Percentiles rank a stretch among this genome's conserved stretches.
Evolutionary conservation across 2,797 vertebrate species (phyloP).

Genomic region (Phataginus tetradactyla): DNA sequence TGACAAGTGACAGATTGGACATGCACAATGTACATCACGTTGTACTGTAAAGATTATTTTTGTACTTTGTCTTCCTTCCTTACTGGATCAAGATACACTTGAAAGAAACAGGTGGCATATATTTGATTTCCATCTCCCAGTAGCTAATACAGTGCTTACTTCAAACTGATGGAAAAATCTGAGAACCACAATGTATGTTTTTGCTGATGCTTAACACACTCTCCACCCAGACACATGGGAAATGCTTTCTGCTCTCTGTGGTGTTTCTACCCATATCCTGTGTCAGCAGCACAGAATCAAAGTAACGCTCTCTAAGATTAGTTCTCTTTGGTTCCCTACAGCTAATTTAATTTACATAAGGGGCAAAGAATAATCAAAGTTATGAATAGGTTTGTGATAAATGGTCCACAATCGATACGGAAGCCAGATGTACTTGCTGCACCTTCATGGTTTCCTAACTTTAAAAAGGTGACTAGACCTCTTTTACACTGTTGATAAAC

Average conservation of each 20-base stretch:
- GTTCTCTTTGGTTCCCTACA: slow-evolving; percentile 41
- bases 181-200: not conserved
- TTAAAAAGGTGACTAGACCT: not conserved
- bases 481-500: slow-evolving; percentile 7
- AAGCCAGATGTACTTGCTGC: not conserved
- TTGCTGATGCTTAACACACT: not conserved
- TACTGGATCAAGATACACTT: slow-evolving; percentile 25
- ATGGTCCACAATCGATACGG: not conserved
- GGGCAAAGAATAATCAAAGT: slow-evolving; percentile 52
- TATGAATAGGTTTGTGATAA: slow-evolving; percentile 40
- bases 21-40: not conserved
- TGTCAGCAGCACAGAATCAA: not conserved
- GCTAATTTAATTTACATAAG: slow-evolving; percentile 55
- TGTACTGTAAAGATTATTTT: not conserved
- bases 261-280: not conserved
- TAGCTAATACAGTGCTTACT: not conserved
- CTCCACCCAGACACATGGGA: not conserved
- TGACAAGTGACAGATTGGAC: not conserved
- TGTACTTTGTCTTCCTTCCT: slow-evolving; percentile 45
- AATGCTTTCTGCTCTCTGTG: not conserved
- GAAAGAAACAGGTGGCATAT: slow-evolving; percentile 37
- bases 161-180: not conserved
- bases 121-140: slow-evolving; percentile 51
- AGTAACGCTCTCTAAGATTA: not conserved
- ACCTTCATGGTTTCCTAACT: not conserved